Conservation (phyloP, 1,140 invertebrate species). For the Teleopsis dalmanni region DNA sequence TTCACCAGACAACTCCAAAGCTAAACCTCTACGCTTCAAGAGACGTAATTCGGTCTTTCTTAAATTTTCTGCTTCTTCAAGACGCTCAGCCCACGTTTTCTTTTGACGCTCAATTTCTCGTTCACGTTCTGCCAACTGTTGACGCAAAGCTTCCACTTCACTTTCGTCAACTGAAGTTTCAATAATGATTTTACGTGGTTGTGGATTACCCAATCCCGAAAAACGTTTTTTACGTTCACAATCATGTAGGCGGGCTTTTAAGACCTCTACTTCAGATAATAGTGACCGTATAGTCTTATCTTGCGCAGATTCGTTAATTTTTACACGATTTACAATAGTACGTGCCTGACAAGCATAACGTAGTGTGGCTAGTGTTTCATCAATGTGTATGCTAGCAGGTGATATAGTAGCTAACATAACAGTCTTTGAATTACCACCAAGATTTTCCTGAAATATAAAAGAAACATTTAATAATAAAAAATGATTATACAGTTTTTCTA, state of each 20-base stretch:
- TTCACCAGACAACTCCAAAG: slow-evolving; percentile 44
- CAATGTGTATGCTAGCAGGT: slow-evolving; percentile 67
- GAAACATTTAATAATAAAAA: neutral
- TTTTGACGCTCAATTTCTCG: slow-evolving; percentile 50
- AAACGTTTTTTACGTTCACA: slow-evolving; percentile 47
- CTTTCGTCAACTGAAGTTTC: slow-evolving; percentile 42
- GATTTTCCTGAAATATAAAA: slow-evolving; percentile 58
- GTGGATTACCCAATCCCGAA: slow-evolving; percentile 29
- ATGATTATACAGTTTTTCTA: too few species aligned
- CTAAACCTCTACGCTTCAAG: slow-evolving; percentile 49
- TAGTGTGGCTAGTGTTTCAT: slow-evolving; percentile 77
- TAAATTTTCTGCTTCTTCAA: slow-evolving; percentile 52
- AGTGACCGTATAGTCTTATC: slow-evolving; percentile 76
- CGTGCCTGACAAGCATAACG: slow-evolving; percentile 82
- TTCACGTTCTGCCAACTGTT: slow-evolving; percentile 56
- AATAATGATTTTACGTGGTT: slow-evolving; percentile 34
- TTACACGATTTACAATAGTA: slow-evolving; percentile 89
- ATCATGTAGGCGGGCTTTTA: slow-evolving; percentile 52
- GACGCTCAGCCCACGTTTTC: slow-evolving; percentile 51
- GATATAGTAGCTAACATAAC: slow-evolving; percentile 79
- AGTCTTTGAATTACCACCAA: slow-evolving; percentile 89
- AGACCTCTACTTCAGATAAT: slow-evolving; percentile 65
- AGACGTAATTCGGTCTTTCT: slow-evolving; percentile 52
- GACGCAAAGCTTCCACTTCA: slow-evolving; percentile 47
- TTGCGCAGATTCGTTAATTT: slow-evolving; percentile 85